These are phyloP conservation scores for Diceros bicornis DNA, from an alignment of 2,797 vertebrate genomes.

Conservation along the genomic window DNA sequence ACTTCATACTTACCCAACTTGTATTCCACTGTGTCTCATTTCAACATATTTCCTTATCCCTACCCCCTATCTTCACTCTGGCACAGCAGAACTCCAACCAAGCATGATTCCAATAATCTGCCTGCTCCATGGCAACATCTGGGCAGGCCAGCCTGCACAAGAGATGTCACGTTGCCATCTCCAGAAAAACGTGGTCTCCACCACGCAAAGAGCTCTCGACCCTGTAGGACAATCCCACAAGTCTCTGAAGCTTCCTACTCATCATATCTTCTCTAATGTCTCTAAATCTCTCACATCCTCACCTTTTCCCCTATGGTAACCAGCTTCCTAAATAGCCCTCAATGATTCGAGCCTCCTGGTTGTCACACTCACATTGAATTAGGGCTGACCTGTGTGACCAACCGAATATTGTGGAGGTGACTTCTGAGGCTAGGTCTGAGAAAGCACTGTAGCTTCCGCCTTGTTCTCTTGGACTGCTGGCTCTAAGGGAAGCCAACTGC, in stretches of 20 bases:
- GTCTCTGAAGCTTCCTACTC: neutral
- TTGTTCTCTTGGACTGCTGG: neutral
- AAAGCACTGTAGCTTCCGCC: neutral
- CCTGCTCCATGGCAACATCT: neutral
- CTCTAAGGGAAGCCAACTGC: neutral
- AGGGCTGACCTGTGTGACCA: neutral
- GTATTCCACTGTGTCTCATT: no score
- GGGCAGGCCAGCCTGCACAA: neutral
- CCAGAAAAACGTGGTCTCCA: neutral
- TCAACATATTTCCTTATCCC: no score
- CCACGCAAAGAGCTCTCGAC: neutral
- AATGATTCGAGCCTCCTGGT: neutral
- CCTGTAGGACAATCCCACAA: neutral
- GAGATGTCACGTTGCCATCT: fast-evolving
- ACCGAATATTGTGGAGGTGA: neutral
- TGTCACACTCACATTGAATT: neutral
- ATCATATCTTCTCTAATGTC: neutral
- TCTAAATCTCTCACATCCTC: neutral
- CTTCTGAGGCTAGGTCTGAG: neutral
- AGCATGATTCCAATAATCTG: neutral
- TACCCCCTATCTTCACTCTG: no score
- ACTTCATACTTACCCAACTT: no score
- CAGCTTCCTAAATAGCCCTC: neutral
- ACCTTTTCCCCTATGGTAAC: neutral
- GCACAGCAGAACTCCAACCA: neutral